Base-by-base conservation (phyloP, 2,888 invertebrate genomes). In the Dioctria rufipes region DNA sequence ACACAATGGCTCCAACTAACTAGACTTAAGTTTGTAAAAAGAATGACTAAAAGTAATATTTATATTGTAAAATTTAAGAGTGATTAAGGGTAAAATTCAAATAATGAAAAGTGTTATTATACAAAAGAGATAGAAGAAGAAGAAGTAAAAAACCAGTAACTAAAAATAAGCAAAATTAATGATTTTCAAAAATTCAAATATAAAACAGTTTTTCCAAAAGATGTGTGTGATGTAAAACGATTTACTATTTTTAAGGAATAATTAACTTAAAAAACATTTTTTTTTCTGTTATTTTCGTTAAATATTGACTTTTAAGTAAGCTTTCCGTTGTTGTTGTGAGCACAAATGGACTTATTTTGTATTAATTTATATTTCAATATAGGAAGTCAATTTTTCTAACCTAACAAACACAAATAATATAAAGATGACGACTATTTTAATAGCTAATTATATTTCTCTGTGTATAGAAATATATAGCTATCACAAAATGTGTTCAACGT, bases 1-100 rank as follows among this genome's bases (percentile, higher is more conserved):
- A 77, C 51, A 75, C 78, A 80, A 80, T 79, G 80, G 82, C 82
- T 82, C 82, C 82, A 82, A 82, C 82, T 82, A 82, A 82, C 75
- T 82, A 82, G 82, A 49, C 46, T 79, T 79, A 79, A 79, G 79
- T 79, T 79, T 77, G 63, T 80, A 77, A 78, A 81, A 51, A 69
- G 25, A 80, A 82, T 75, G 42, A 80, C 63, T 61, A 81, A 80
- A 65, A 65, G 46, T 65, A 54, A 80, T 61, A 61, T 13, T 11
- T 39, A 49, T 61, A 49, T 46, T 51, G 25, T 25, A 46, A 66
- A 80, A 25, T 25, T 25, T 66, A 58, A 77, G 75, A 80, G 54
- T 73, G 71, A 71, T 63, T 61, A 80, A 43, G 63, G 40, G n/a
- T 25, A 25, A 80, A 80, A 73, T 43, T 43, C 37, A 73, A 73